Conservation (phyloP, 2,113 vertebrate species). For the Ivindomyrus marchei region DNA sequence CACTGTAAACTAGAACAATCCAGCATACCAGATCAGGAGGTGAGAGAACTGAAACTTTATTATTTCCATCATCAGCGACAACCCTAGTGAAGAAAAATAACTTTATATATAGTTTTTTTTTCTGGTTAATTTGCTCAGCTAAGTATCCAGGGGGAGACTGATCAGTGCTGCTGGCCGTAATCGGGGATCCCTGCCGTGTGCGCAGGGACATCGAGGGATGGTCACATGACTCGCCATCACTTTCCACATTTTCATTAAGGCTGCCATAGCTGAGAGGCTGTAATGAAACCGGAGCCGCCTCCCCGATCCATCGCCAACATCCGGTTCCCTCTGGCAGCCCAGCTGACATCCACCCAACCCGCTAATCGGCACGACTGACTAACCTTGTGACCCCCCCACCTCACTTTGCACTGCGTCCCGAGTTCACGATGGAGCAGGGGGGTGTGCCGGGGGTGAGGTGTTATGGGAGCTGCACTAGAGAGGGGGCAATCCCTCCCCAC, state of each 20-base stretch:
- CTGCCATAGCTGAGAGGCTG: not conserved
- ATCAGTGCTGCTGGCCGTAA: constrained; percentile 60
- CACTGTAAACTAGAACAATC: not conserved
- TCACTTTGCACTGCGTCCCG: not conserved
- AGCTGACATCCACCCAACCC: not conserved
- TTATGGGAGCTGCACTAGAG: not conserved
- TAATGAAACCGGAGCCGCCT: not conserved
- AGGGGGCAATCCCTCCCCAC: not conserved
- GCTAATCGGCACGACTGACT: constrained; percentile 6
- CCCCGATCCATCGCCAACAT: not conserved
- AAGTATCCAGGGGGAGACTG: constrained; percentile 61
- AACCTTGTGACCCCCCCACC: not conserved
- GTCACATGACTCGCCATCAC: not conserved
- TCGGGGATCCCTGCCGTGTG: constrained; percentile 24
- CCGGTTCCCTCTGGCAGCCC: not conserved
- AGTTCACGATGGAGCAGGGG: not conserved
- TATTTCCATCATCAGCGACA: not conserved
- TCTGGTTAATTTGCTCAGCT: constrained; percentile 60
- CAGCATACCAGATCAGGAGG: not conserved
- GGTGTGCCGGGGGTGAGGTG: not conserved
- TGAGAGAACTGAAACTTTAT: not conserved
- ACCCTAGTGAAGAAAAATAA: not conserved
- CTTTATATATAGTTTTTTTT: constrained; percentile 46
- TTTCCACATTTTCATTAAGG: not conserved
- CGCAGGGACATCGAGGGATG: not conserved